Conservation (phyloP, 2,113 vertebrate genomes). For the Colinus virginianus region DNA sequence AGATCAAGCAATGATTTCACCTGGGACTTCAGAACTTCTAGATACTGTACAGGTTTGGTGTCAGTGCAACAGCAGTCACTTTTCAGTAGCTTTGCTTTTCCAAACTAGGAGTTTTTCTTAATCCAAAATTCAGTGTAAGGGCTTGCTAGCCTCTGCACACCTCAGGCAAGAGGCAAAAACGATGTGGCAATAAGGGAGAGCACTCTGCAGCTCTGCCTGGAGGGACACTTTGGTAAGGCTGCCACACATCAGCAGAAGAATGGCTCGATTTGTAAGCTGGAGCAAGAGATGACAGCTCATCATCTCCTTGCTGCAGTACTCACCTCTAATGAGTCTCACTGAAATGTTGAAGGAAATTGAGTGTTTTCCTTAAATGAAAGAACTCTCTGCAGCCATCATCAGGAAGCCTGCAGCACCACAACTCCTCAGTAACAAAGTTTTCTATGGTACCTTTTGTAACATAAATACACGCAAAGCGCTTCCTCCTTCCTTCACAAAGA, state of each 20-base stretch:
- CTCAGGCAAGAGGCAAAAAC: not conserved
- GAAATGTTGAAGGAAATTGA: not conserved
- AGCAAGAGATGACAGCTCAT: slow-evolving; percentile 35
- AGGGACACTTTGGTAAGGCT: not conserved
- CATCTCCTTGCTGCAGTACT: not conserved
- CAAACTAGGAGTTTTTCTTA: not conserved
- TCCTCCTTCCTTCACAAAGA: not conserved
- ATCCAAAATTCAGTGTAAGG: not conserved
- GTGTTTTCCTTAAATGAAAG: slow-evolving; percentile 3
- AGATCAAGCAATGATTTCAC: not conserved
- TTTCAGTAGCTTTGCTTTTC: not conserved
- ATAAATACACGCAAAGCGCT: not conserved
- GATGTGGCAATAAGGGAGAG: not conserved
- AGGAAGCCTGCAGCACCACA: not conserved
- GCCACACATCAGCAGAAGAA: not conserved
- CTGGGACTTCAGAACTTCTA: not conserved
- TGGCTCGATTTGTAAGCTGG: slow-evolving; percentile 19
- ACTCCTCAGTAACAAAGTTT: not conserved
- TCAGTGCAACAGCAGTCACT: not conserved
- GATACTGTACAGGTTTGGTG: not conserved
- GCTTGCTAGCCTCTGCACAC: not conserved
- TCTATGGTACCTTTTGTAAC: not conserved
- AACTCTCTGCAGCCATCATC: not conserved
- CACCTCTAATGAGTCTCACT: not conserved
- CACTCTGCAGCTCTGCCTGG: not conserved